phyloP scores from a whole-genome alignment of 2,888 invertebrate species.

The Lycaena phlaeas region DNA sequence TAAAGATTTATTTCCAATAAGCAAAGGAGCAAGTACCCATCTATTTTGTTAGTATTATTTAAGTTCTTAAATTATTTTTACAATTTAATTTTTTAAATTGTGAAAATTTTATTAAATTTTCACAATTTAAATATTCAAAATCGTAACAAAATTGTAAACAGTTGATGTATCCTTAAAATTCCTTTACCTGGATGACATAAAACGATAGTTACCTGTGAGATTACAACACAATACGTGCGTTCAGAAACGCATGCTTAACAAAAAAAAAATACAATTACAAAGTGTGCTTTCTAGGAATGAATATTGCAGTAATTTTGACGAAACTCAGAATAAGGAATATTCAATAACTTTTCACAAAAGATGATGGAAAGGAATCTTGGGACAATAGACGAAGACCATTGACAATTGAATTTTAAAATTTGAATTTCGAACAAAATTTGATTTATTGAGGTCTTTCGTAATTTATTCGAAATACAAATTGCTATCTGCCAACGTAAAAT shows the following conservation, averaged over 20 bases:
- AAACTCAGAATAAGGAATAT: neutral
- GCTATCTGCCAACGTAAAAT: too few relatives aligned
- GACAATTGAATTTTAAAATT: conserved; percentile 2
- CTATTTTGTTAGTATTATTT: too few relatives aligned
- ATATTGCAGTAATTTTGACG: neutral
- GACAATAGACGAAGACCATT: neutral
- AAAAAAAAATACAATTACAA: neutral
- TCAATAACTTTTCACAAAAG: neutral
- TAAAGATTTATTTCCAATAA: too few relatives aligned
- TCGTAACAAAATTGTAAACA: too few relatives aligned
- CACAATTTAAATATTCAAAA: too few relatives aligned
- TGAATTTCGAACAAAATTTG: neutral
- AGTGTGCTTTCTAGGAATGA: conserved; percentile 3
- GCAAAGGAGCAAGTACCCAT: too few relatives aligned
- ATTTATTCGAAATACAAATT: too few relatives aligned
- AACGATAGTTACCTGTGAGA: conserved; percentile 4
- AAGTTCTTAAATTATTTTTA: too few relatives aligned
- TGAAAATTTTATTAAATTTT: too few relatives aligned
- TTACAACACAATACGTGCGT: neutral
- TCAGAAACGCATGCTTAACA: neutral
- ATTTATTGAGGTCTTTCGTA: too few relatives aligned
- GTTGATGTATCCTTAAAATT: too few relatives aligned
- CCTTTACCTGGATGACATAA: neutral
- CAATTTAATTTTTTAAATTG: too few relatives aligned
- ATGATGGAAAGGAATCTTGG: neutral